A percentile compares a stretch with the other conserved stretches of the same genome.
phyloP scores from a whole-genome alignment of 2,888 invertebrate species.

The Ceriagrion tenellum region DNA sequence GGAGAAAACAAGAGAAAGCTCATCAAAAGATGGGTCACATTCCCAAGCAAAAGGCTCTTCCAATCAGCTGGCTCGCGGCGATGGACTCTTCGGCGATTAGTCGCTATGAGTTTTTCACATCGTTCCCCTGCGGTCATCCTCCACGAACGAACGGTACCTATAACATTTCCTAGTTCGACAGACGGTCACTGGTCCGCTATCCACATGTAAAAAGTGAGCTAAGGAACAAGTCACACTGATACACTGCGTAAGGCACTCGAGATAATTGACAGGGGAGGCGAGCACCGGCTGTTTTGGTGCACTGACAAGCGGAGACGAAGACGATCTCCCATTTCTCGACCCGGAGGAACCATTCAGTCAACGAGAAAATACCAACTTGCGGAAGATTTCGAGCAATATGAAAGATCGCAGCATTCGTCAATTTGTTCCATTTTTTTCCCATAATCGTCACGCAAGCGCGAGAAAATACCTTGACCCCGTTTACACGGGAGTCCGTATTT shows the following conservation, averaged over 20 bases:
- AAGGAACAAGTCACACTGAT: neutral
- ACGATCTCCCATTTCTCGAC: too few relatives aligned
- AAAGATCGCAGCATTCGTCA: neutral
- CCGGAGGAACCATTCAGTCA: neutral
- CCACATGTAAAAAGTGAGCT: too few relatives aligned
- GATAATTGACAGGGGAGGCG: neutral
- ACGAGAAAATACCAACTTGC: neutral
- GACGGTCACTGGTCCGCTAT: too few relatives aligned
- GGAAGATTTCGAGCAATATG: neutral
- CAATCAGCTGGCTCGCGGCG: too few relatives aligned
- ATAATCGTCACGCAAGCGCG: conserved; percentile 8
- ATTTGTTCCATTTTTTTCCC: neutral
- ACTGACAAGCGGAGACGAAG: neutral
- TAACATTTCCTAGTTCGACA: too few relatives aligned
- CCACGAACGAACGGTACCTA: too few relatives aligned
- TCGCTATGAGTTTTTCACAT: too few relatives aligned
- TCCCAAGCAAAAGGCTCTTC: too few relatives aligned
- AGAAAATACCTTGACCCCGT: conserved; percentile 57
- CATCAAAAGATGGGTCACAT: too few relatives aligned
- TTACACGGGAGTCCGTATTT: conserved; percentile 21
- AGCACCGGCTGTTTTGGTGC: neutral
- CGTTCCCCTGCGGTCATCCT: too few relatives aligned
- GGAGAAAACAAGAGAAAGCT: too few relatives aligned
- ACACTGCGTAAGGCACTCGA: neutral
- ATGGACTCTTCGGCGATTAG: too few relatives aligned